These are phyloP conservation scores for Oreochromis aureus DNA, from an alignment of 2,113 vertebrate genomes.

Conservation along the genomic window DNA sequence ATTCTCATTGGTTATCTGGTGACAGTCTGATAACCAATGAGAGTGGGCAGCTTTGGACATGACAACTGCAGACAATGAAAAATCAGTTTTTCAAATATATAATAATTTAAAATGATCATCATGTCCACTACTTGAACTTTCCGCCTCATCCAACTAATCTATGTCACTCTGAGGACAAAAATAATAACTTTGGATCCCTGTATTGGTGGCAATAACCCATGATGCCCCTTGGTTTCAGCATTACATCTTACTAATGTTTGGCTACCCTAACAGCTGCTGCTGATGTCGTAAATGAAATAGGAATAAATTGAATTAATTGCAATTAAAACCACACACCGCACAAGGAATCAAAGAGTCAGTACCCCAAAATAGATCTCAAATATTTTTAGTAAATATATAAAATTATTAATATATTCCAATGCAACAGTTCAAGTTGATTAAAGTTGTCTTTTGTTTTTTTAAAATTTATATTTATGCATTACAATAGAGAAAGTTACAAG, in stretches of 20 bases:
- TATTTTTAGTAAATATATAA: background rate
- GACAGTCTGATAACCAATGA: background rate
- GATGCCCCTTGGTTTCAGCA: background rate
- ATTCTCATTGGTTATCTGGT: background rate
- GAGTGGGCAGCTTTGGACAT: background rate
- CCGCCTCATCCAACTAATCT: background rate
- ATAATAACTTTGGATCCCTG: background rate
- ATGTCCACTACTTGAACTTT: background rate
- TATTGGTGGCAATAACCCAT: background rate
- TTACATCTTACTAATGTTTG: background rate
- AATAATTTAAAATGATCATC: background rate
- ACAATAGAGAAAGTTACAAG: background rate
- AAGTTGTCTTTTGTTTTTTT: background rate
- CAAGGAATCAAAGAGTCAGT: background rate
- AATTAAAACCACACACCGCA: background rate
- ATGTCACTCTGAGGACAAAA: background rate
- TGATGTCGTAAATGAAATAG: background rate
- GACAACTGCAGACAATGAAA: background rate
- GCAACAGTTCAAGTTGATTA: background rate
- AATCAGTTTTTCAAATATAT: background rate
- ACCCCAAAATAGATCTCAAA: background rate
- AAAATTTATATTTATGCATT: background rate
- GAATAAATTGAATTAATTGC: background rate
- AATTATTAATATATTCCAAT: background rate
- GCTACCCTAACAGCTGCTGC: background rate